A percentile compares a stretch with the other conserved stretches of the same genome.
Conservation (phyloP, 1,140 invertebrate species). For the Drosophila cardini region DNA sequence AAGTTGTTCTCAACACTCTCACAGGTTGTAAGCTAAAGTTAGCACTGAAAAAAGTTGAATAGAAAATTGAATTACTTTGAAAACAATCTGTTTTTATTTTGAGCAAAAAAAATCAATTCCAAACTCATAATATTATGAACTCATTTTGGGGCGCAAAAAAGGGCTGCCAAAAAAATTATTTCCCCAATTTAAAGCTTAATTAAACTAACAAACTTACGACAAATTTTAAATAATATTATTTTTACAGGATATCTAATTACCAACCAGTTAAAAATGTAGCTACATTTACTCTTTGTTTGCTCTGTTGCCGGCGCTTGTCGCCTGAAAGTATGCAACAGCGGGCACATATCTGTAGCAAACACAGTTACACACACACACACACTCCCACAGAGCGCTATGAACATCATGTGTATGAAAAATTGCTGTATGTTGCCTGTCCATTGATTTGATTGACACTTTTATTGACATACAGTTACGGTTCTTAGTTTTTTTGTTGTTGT, state of each 20-base stretch:
- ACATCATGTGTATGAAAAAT: constrained; percentile 57
- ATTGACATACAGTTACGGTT: constrained; percentile 70
- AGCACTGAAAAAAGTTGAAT: too few species aligned
- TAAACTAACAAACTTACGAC: too few species aligned
- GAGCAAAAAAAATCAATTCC: too few species aligned
- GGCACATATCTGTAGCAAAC: constrained; percentile 34
- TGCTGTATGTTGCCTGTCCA: constrained; percentile 57
- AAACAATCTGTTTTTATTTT: too few species aligned
- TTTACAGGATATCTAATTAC: constrained; percentile 10
- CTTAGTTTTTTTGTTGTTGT: constrained; percentile 38
- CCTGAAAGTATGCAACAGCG: constrained; percentile 66
- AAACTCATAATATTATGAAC: too few species aligned
- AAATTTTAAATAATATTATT: too few species aligned
- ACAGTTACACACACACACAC: not conserved
- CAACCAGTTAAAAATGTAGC: not conserved
- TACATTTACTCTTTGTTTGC: not conserved
- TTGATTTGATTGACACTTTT: constrained; percentile 82
- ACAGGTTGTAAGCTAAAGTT: too few species aligned
- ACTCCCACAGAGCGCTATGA: not conserved
- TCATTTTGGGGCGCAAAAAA: too few species aligned
- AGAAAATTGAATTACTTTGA: too few species aligned
- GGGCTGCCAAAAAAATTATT: too few species aligned
- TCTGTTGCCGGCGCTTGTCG: constrained; percentile 19
- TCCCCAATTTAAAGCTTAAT: too few species aligned
- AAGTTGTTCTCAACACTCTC: too few species aligned